Base-by-base conservation (phyloP, 2,113 vertebrate genomes). In the human (Homo sapiens) region DNA sequence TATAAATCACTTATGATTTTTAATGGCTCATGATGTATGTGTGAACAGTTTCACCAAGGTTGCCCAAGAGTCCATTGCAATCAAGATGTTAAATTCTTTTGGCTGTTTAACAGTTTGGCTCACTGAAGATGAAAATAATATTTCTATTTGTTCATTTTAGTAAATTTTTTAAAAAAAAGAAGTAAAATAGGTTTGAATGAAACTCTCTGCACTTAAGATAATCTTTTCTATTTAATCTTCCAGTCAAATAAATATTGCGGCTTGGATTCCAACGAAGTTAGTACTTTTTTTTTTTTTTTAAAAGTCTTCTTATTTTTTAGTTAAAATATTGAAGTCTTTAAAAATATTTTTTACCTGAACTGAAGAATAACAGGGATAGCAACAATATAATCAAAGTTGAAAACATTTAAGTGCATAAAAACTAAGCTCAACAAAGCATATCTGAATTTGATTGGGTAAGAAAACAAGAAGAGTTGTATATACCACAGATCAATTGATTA, bases 1-100 rank as follows among this genome's bases (percentile, higher is more conserved):
- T 85, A 88, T 86, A 93, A 98, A 90, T 95, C 90, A 91, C 89
- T 94, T 70, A 48, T 0, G 12, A 52, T 85, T 80, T 94, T 90
- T 92, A 87, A 80, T 48, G n/a, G 38, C 30, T 93, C 66, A 81
- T 91, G 82, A 94, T 93, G 92, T 89, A 68, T 27, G 57, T 82
- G 85, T 90, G 38, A 96, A 90, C 3, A 57, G 27, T 79, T 90
- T 95, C 83, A 94, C 61, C 48, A 92, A 81, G 79, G 16, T 66
- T 95, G 85, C 17, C 14, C 64, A 94, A 83, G 48, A 95, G 18
- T 93, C 22, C 43, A 66, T 1, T 83, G 68, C 16, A 70, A 76
- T 86, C 20, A 90, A 90, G 75, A 68, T 92, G 27, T 25, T 91
- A 79, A 78, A 75, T 80, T 82, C 38, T 59, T 93, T 45, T 86